These are phyloP conservation scores for Pseudopodoces humilis DNA, from an alignment of 2,113 vertebrate genomes.

Conservation along the genomic window DNA sequence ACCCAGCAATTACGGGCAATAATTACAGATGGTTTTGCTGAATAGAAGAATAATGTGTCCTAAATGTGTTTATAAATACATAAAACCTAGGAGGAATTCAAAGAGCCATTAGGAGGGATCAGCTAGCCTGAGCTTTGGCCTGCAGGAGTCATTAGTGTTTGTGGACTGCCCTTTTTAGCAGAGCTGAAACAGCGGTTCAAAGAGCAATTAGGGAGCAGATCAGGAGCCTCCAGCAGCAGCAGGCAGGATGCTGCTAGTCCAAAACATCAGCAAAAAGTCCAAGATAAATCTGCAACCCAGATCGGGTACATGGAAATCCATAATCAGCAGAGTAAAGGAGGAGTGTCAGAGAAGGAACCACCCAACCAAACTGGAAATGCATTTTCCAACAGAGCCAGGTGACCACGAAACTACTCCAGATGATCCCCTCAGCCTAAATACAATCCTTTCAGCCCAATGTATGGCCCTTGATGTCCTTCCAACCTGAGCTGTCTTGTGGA, in stretches of 20 bases:
- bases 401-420: not conserved
- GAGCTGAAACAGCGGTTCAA: not conserved
- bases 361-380: not conserved
- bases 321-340: not conserved
- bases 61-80: conserved; percentile 55
- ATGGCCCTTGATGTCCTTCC: rapidly evolving
- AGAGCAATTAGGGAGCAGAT: conserved; percentile 22
- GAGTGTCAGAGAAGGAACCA: not conserved
- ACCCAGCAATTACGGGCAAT: conserved; percentile 47
- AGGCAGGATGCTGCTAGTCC: not conserved
- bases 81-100: conserved; percentile 1
- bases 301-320: not conserved
- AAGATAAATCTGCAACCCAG: not conserved
- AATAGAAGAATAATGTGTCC: conserved; percentile 31
- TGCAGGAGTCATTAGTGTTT: conserved; percentile 12
- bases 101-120: conserved; percentile 13
- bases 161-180: not conserved
- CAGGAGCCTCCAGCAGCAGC: not conserved
- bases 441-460: not conserved
- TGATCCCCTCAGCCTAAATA: not conserved
- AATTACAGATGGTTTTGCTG: conserved; percentile 48
- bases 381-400: not conserved
- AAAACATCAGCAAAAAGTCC: not conserved
- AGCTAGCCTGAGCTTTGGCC: conserved; percentile 29
- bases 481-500: rapidly evolving